phyloP scores from a whole-genome alignment of 1,140 invertebrate species.

The Platyura marginata region DNA sequence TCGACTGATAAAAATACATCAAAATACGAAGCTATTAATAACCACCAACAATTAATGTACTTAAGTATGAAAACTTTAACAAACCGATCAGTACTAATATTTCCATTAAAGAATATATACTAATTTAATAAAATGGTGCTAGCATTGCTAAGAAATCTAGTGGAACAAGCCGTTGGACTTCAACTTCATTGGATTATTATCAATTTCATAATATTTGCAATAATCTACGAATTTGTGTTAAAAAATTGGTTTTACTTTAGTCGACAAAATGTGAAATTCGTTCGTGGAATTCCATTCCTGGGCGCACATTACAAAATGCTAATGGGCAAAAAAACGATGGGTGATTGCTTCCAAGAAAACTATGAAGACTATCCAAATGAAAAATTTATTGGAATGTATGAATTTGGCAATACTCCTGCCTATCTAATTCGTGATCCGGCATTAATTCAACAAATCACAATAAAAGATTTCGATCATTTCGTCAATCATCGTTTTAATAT shows the following conservation, averaged over 20 bases:
- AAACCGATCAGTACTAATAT: not conserved
- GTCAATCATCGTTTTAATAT: constrained; percentile 13
- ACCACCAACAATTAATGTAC: no score
- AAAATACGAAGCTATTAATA: no score
- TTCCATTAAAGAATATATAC: not conserved
- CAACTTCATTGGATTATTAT: not conserved
- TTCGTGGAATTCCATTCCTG: no score
- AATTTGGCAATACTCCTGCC: constrained; percentile 23
- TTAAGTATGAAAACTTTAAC: not conserved
- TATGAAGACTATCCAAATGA: not conserved
- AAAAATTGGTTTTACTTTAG: no score
- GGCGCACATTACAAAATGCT: not conserved
- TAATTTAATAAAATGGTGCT: not conserved
- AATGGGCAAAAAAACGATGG: not conserved
- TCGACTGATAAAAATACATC: no score
- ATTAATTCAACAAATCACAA: constrained; percentile 30
- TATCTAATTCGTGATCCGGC: constrained; percentile 32
- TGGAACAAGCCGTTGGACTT: not conserved
- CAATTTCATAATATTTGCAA: no score
- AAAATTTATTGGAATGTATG: constrained; percentile 27
- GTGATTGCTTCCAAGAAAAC: not conserved
- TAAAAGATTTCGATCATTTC: no score
- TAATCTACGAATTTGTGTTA: not conserved
- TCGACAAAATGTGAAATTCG: no score
- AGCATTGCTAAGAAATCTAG: not conserved